A percentile compares a stretch with the other conserved stretches of the same genome.
Evolutionary conservation across 2,888 invertebrate genomes (phyloP).

Genomic region (Notocelia uddmanniana): DNA sequence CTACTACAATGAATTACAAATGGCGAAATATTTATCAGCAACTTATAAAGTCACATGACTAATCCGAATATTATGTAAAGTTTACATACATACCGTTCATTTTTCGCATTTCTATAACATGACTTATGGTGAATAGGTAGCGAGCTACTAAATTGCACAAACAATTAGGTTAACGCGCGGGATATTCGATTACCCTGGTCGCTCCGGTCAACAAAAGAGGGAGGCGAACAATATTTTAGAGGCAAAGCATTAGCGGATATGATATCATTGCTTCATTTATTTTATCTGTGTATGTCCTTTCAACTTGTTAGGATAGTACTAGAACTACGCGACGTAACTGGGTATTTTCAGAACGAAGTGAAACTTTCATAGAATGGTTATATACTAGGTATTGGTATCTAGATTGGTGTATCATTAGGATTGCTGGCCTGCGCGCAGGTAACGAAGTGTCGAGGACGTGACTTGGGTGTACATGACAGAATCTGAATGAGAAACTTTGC

Average conservation of each 20-base stretch:
- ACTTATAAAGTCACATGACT: background rate
- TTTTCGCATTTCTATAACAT: background rate
- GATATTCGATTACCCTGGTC: background rate
- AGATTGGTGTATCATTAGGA: constrained; percentile 5
- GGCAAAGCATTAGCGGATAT: constrained; percentile 52
- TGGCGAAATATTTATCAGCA: background rate
- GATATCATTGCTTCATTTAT: constrained; percentile 52
- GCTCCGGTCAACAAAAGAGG: background rate
- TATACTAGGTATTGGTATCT: no score
- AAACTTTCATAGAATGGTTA: background rate
- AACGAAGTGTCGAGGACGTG: constrained; percentile 64
- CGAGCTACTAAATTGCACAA: background rate
- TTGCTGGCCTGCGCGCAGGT: constrained; percentile 34
- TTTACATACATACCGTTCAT: background rate
- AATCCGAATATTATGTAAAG: no score
- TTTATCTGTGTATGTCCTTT: constrained; percentile 40
- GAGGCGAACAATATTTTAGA: background rate
- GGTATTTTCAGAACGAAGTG: background rate
- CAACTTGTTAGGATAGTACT: background rate
- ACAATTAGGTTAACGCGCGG: background rate
- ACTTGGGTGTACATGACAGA: constrained; percentile 67
- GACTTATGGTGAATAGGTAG: background rate
- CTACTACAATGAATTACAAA: background rate
- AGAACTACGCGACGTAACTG: background rate
- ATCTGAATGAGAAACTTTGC: constrained; percentile 67